Conservation (phyloP, 2,113 vertebrate species). For the Puntigrus tetrazona region DNA sequence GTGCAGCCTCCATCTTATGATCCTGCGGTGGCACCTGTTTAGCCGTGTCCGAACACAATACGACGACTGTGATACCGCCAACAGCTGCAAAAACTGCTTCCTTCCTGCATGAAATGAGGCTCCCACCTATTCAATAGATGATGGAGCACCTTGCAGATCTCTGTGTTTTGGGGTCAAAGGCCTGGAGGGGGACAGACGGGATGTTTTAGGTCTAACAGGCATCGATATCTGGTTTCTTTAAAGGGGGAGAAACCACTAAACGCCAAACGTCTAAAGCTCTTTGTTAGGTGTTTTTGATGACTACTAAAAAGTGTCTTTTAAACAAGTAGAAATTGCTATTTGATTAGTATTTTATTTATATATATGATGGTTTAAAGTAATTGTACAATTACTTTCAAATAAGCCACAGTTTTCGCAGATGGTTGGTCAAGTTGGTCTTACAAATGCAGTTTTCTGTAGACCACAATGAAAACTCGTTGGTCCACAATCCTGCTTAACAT, state of each 20-base stretch:
- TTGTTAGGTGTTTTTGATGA: neutral
- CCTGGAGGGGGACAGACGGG: neutral
- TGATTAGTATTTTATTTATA: too few species aligned
- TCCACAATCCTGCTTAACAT: too few species aligned
- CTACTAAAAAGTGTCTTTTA: neutral
- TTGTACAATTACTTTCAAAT: too few species aligned
- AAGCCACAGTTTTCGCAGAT: too few species aligned
- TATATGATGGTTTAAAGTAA: too few species aligned
- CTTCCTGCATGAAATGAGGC: conserved; percentile 10
- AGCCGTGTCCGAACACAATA: conserved; percentile 18
- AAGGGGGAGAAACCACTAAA: conserved; percentile 36
- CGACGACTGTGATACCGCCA: conserved; percentile 18
- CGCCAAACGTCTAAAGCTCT: neutral
- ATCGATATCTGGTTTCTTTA: conserved; percentile 4
- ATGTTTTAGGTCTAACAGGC: neutral
- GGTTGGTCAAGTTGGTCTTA: too few species aligned
- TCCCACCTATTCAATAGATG: conserved; percentile 1
- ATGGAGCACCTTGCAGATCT: conserved; percentile 24
- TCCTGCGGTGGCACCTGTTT: conserved; percentile 51
- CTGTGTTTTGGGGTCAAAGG: neutral
- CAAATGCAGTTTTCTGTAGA: too few species aligned
- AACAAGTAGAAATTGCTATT: neutral
- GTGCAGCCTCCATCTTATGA: neutral
- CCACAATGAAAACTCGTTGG: too few species aligned
- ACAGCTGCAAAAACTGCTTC: conserved; percentile 52